phyloP scores from a whole-genome alignment of 2,888 invertebrate species.

The Boloria euphrosyne region DNA sequence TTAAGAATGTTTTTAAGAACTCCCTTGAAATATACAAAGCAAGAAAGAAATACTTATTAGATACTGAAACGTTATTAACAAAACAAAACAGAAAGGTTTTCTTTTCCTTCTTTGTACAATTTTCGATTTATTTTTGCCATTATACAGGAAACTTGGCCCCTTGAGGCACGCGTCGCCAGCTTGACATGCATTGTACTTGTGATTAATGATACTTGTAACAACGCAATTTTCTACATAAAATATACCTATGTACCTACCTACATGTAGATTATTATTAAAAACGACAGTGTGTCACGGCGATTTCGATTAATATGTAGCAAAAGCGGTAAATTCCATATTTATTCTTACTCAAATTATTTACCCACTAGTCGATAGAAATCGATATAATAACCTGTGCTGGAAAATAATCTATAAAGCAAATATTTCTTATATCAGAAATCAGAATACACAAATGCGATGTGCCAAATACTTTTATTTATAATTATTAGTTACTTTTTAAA shows the following conservation, averaged over 20 bases:
- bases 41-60: slow-evolving; percentile 4
- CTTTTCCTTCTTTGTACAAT: slow-evolving; percentile 45
- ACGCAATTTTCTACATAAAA: slow-evolving; percentile 73
- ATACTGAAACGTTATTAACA: slow-evolving; percentile 37
- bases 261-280: slow-evolving; percentile 36
- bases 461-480: too few species aligned
- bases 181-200: slow-evolving; percentile 76
- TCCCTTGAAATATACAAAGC: background rate
- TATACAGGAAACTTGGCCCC: slow-evolving; percentile 70
- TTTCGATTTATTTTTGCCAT: slow-evolving; percentile 74
- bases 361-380: too few species aligned
- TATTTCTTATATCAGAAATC: too few species aligned
- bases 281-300: slow-evolving; percentile 14
- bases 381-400: too few species aligned
- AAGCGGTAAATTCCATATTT: too few species aligned
- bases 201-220: slow-evolving; percentile 70
- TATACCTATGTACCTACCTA: slow-evolving; percentile 34
- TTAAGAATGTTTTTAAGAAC: background rate
- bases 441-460: too few species aligned
- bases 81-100: slow-evolving; percentile 29
- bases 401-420: too few species aligned
- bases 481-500: too few species aligned
- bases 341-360: too few species aligned
- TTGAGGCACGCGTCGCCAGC: slow-evolving; percentile 67
- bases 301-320: background rate